Percentiles rank a stretch among this genome's conserved stretches.
Conservation (phyloP, 2,888 invertebrate genomes). For the Ecliptopera silaceata region DNA sequence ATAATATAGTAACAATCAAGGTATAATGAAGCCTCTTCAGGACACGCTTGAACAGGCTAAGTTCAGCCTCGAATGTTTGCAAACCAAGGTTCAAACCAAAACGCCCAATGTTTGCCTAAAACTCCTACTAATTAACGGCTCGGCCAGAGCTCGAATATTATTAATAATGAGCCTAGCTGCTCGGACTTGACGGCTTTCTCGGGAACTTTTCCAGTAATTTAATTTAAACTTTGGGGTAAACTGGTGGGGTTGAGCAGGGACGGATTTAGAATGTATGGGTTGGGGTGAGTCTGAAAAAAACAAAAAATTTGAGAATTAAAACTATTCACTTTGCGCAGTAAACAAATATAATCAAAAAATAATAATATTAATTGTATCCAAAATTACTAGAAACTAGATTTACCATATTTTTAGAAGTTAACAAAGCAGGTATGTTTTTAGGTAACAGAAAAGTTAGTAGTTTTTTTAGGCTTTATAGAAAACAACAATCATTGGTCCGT, state of each 20-base stretch:
- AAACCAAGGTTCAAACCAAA: background rate
- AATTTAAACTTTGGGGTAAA: conserved; percentile 49
- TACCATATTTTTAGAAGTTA: too few species aligned
- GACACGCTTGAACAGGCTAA: background rate
- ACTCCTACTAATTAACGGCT: conserved; percentile 46
- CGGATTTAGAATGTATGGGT: background rate
- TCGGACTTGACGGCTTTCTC: conserved; percentile 39
- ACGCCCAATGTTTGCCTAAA: conserved; percentile 24
- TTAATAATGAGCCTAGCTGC: conserved; percentile 44
- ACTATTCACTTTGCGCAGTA: too few species aligned
- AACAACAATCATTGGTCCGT: too few species aligned
- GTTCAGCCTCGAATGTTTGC: background rate
- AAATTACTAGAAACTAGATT: too few species aligned
- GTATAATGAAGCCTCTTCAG: background rate
- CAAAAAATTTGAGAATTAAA: too few species aligned
- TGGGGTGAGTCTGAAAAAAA: background rate
- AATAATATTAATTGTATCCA: too few species aligned
- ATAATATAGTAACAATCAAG: background rate
- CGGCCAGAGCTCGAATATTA: conserved; percentile 52
- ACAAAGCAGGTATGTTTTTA: too few species aligned
- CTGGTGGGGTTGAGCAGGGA: conserved; percentile 29
- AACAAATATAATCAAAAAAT: too few species aligned
- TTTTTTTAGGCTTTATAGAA: too few species aligned
- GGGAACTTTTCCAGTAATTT: conserved; percentile 45
- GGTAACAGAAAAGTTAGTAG: too few species aligned